phyloP scores from a whole-genome alignment of 2,797 vertebrate species.

The Acanthurus leucopareius region DNA sequence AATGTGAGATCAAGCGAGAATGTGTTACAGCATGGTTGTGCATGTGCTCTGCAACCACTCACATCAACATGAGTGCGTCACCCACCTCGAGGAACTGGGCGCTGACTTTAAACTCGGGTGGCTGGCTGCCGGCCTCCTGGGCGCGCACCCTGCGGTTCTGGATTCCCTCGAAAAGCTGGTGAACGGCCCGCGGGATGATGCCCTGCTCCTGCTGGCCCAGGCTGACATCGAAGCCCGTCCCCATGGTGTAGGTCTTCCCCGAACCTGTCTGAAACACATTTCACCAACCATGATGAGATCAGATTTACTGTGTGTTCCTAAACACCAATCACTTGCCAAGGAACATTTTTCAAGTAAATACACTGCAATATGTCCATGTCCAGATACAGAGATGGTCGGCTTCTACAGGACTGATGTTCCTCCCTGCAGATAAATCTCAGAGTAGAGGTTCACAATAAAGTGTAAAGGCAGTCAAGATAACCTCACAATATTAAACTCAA shows the following conservation, averaged over 20 bases:
- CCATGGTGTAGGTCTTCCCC: conserved; percentile 95
- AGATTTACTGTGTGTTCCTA: background rate
- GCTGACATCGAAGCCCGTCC: conserved; percentile 92
- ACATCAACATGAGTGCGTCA: background rate
- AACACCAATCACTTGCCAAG: background rate
- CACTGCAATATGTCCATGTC: background rate
- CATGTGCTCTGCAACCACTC: conserved; percentile 8
- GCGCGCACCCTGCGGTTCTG: conserved; percentile 84
- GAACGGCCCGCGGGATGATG: conserved; percentile 95
- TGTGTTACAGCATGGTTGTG: background rate
- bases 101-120: conserved; percentile 97
- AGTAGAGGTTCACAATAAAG: background rate
- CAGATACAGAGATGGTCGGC: background rate
- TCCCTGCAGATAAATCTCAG: background rate
- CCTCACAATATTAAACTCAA: background rate
- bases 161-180: conserved; percentile 94
- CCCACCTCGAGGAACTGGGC: conserved; percentile 98
- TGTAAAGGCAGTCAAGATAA: background rate
- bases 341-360: too few relatives aligned
- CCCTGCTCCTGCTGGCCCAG: conserved; percentile 89
- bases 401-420: background rate
- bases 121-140: conserved; percentile 80
- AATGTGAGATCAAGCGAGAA: background rate
- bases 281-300: background rate
- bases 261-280: conserved; percentile 82